Conservation (phyloP, 2,888 invertebrate genomes). For the Chrysolina oricalcia region DNA sequence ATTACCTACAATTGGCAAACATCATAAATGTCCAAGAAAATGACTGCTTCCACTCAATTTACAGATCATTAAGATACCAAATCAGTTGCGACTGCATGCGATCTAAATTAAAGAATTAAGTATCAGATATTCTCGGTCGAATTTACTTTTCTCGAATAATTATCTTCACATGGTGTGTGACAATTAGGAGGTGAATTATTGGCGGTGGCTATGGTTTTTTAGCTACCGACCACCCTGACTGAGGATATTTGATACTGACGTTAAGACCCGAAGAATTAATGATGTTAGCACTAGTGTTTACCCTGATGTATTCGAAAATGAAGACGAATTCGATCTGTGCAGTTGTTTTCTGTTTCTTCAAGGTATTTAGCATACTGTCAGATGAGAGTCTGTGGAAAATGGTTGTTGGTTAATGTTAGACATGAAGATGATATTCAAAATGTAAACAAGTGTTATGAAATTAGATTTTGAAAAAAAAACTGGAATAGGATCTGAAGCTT, state of each 20-base stretch:
- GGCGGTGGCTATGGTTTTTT: slow-evolving; percentile 40
- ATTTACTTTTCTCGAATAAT: slow-evolving; percentile 46
- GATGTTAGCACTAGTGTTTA: slow-evolving; percentile 45
- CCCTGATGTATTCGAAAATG: not conserved
- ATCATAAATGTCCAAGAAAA: slow-evolving; percentile 29
- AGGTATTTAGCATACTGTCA: too few relatives aligned
- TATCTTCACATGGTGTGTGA: slow-evolving; percentile 49
- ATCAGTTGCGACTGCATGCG: slow-evolving; percentile 29
- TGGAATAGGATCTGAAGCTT: too few relatives aligned
- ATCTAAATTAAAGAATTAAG: slow-evolving; percentile 34
- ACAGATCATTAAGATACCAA: slow-evolving; percentile 24
- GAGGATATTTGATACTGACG: slow-evolving; percentile 46
- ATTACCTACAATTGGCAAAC: slow-evolving; percentile 31
- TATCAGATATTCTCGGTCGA: slow-evolving; percentile 12
- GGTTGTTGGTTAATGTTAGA: too few relatives aligned
- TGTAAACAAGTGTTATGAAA: too few relatives aligned
- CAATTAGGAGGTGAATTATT: slow-evolving; percentile 52
- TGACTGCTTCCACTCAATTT: slow-evolving; percentile 25
- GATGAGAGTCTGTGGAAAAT: too few relatives aligned
- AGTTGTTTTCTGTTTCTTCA: not conserved
- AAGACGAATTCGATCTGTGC: not conserved
- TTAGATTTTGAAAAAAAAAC: too few relatives aligned
- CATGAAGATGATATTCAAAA: too few relatives aligned
- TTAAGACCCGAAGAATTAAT: slow-evolving; percentile 32
- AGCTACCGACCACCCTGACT: slow-evolving; percentile 49